Percentiles rank a stretch among this genome's conserved stretches.
phyloP scores from a whole-genome alignment of 2,797 vertebrate genomes.

The Epinephelus awoara region DNA sequence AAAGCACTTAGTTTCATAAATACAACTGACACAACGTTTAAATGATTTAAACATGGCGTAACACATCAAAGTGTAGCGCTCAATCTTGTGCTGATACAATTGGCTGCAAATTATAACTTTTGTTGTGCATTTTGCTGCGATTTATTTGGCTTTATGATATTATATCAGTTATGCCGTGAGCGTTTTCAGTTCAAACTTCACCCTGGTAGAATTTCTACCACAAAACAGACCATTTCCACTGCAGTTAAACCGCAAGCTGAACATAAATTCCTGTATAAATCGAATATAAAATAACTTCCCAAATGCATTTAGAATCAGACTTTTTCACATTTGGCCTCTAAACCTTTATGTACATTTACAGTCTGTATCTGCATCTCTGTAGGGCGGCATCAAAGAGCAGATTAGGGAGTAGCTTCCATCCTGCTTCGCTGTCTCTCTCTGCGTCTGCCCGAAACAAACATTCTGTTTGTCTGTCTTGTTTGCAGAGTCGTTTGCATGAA shows the following conservation, averaged over 20 bases:
- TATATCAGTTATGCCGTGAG: not conserved
- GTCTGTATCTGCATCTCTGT: constrained; percentile 37
- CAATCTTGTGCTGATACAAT: constrained; percentile 1
- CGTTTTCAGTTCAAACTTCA: constrained; percentile 12
- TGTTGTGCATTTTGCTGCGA: not conserved
- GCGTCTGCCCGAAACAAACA: constrained; percentile 55
- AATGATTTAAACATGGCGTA: constrained; percentile 17
- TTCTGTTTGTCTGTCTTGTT: constrained; percentile 50
- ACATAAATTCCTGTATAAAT: constrained; percentile 9
- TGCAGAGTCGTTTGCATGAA: constrained; percentile 41
- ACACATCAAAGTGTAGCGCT: constrained; percentile 14
- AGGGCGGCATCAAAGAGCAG: constrained; percentile 20
- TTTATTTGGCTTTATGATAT: not conserved
- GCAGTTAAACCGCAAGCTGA: not conserved
- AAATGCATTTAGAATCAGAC: constrained; percentile 9
- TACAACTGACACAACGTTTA: constrained; percentile 23
- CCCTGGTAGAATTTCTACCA: not conserved
- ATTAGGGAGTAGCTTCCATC: constrained; percentile 43
- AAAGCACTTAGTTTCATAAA: constrained; percentile 26
- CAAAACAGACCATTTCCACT: not conserved
- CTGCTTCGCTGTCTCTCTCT: constrained; percentile 14
- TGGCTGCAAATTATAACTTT: not conserved
- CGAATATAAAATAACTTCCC: constrained; percentile 22
- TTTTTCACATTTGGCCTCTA: constrained; percentile 47
- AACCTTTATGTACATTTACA: constrained; percentile 36